Conservation (phyloP, 2,797 vertebrate species). For the Leontocebus nigricollis region DNA sequence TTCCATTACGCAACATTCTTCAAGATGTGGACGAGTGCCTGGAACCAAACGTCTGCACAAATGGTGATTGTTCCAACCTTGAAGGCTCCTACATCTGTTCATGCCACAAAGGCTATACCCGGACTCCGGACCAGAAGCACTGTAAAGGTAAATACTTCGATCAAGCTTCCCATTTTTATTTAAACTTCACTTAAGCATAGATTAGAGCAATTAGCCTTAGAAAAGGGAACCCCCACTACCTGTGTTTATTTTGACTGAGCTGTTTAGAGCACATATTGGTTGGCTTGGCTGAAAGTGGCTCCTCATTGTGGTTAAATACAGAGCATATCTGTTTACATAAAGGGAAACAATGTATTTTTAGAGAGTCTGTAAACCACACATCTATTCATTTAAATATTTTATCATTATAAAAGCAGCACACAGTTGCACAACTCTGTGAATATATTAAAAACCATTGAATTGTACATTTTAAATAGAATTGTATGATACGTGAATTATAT, state of each 20-base stretch:
- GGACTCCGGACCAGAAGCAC: slow-evolving; percentile 82
- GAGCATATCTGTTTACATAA: not conserved
- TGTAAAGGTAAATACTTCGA: slow-evolving; percentile 82
- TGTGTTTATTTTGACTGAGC: not conserved
- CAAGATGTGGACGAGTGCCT: slow-evolving; percentile 88
- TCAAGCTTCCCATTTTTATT: not conserved
- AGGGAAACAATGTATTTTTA: slow-evolving; percentile 3
- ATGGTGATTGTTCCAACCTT: slow-evolving; percentile 86
- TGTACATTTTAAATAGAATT: not conserved
- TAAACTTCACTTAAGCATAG: not conserved
- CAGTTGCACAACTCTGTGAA: not conserved
- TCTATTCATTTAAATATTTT: not conserved
- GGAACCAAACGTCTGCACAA: slow-evolving; percentile 80
- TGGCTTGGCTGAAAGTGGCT: not conserved
- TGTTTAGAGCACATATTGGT: not conserved
- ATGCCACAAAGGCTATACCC: slow-evolving; percentile 83
- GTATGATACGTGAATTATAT: not conserved
- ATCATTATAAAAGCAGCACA: not conserved
- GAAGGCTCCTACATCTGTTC: slow-evolving; percentile 86
- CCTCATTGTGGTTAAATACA: not conserved
- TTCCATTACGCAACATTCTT: not conserved
- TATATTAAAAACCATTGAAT: not conserved
- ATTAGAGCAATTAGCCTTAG: not conserved
- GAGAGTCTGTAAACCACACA: not conserved
- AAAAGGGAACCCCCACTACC: not conserved